phyloP scores from a whole-genome alignment of 2,113 vertebrate genomes.

The Varanus komodoensis region DNA sequence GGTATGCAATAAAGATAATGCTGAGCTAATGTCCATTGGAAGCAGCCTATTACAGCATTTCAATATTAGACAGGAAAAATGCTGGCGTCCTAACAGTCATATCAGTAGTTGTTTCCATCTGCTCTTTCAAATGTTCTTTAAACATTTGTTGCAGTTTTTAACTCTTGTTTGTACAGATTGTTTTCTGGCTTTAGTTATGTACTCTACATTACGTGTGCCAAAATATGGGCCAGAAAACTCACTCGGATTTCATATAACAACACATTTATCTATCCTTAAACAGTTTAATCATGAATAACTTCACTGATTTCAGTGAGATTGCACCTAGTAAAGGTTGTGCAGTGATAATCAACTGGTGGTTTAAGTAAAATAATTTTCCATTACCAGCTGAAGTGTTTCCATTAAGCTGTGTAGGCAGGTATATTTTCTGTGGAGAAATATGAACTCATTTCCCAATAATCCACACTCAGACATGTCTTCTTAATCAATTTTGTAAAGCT shows the following conservation, averaged over 20 bases:
- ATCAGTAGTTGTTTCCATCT: background rate
- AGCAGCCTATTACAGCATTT: background rate
- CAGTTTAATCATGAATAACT: background rate
- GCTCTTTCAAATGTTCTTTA: background rate
- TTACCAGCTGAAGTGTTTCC: background rate
- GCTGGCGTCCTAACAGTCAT: background rate
- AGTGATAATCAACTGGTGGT: no score
- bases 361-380: background rate
- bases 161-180: background rate
- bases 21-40: no score
- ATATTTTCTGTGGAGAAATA: slow-evolving; percentile 5
- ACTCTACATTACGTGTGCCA: background rate
- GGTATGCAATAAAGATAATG: background rate
- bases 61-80: background rate
- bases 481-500: slow-evolving; percentile 5
- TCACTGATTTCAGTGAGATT: background rate
- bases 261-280: background rate
- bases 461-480: slow-evolving; percentile 18
- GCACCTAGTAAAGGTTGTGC: background rate
- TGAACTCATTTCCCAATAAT: slow-evolving; percentile 18
- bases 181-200: background rate
- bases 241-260: background rate
- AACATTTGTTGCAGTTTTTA: background rate
- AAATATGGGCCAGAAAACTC: background rate
- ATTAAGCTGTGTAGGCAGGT: background rate